Base-by-base conservation (phyloP, 2,113 vertebrate species). In the Lophotis ruficrista region DNA sequence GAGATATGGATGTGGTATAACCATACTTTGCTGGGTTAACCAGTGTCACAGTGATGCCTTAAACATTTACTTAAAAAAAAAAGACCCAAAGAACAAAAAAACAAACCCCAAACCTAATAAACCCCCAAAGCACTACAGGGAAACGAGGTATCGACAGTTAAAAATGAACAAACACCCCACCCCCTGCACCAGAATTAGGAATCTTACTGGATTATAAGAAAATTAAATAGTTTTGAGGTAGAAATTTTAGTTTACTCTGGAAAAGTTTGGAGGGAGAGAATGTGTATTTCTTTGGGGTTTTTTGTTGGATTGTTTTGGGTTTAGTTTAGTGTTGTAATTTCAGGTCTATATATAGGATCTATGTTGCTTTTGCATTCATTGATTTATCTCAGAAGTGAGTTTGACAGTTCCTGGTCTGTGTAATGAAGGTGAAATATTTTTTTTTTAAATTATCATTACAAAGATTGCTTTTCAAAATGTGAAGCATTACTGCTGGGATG, bases 281-380 rank as follows among this genome's bases (percentile, higher is more conserved):
- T 54, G 21, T 47, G 30, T 24, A 11, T 76, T 31, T 38, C 6
- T 65, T 62, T 0, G 0, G 0, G 5, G 16, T 60, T 60, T 60
- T 60, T 35, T 61, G 60, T 33, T 33, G 30, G 41, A 43, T 61
- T 25, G 6, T 22, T 64, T 7, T 43, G 6, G 8, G 38, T 38
- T 13, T 25, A 21, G 8, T 83, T 81, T 66, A 22, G 8, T 71
- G 11, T 31, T 84, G 12, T 53, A n/a, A 48, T 53, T 76, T 91
- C 38, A 82, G 9, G 3, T 47, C 9, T 37, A 3, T 31, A 16
- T 33, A 6, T 35, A 43, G 14, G 33, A 48, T 50, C 19, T 43
- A 10, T 3, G 2, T 60, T 80, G 37, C 37, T 45, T 51, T 88
- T 81, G 20, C 14, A 25, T 62, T 84, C 8, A 22, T 5, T 61